Base-by-base conservation (phyloP, 2,888 invertebrate genomes). In the Orthonychiurus folsomi region DNA sequence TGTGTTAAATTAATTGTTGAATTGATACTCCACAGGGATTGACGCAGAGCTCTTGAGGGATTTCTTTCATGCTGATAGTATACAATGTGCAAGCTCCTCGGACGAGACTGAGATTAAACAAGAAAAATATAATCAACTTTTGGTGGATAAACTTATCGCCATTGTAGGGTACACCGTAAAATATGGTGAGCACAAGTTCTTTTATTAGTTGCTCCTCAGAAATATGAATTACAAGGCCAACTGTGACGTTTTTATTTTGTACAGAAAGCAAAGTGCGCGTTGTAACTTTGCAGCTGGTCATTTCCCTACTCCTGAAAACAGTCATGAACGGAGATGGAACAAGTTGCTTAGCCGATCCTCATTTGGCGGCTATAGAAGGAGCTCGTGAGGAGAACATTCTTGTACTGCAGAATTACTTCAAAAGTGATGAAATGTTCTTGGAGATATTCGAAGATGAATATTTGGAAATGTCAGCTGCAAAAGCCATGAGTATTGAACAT, bases 371-470 rank as follows among this genome's bases (percentile, higher is more conserved):
- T 73, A 80, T 89, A 71, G 83, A 89, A 77, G 79, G 86, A 74
- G 85, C 88, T 2, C 83, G 85, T 71, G 86, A 87, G 75, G 88
- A 89, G 75, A 88, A 92, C 70, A 90, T 91, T 59, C 85, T 88
- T 0, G 81, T 90, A 28, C 83, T 96, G 18, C 82, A 92, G 56
- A 93, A 90, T 80, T 94, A 92, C 79, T 95, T 93, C 78, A 95
- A 94, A 83, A 90, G 91, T 73, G 96, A 97, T 79, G 96, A 97
- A 75, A 93, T 97, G 74, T 99, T 99, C 79, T 80, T 97, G 63
- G 97, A 99, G 77, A 89, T 99, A 85, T 99, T 99, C 77, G 97
- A 99, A 79, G 94, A 96, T 77, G 97, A 99, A 82, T 93, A 90
- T 78, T 88, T 88, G 75, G 93, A 95, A 78, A 89, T 96, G 84